These are phyloP conservation scores for Aspidapion aeneum DNA, from an alignment of 2,888 invertebrate genomes.

Conservation along the genomic window DNA sequence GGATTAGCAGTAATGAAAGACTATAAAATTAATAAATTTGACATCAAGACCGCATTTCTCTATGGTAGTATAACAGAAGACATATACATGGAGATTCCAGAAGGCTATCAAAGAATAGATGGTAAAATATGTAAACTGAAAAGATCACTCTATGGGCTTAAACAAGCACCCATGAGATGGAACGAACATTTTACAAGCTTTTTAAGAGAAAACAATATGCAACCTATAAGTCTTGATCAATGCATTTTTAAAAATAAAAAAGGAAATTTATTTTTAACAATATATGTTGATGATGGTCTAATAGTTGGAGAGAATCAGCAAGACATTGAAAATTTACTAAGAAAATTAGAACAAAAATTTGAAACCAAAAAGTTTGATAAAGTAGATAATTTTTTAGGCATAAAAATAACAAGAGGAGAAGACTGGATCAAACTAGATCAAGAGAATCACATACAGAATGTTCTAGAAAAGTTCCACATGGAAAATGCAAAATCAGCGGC, in stretches of 20 bases:
- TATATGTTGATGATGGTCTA: slow-evolving; percentile 24
- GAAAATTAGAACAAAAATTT: slow-evolving; percentile 10
- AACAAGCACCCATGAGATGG: slow-evolving; percentile 17
- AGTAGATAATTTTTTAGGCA: slow-evolving; percentile 13
- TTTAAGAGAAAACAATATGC: slow-evolving; percentile 12
- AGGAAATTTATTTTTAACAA: slow-evolving; percentile 14
- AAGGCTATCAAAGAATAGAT: slow-evolving; percentile 14
- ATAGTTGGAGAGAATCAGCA: slow-evolving; percentile 3
- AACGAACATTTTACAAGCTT: slow-evolving; percentile 14
- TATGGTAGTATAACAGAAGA: slow-evolving; percentile 21
- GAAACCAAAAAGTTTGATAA: slow-evolving; percentile 7
- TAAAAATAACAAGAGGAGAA: slow-evolving; percentile 1
- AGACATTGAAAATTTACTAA: slow-evolving; percentile 10
- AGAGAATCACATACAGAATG: slow-evolving; percentile 12
- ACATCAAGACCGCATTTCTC: slow-evolving; percentile 26
- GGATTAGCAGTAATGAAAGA: slow-evolving; percentile 15
- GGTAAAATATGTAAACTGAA: slow-evolving; percentile 18
- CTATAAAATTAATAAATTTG: slow-evolving; percentile 17
- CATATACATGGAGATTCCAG: slow-evolving; percentile 22
- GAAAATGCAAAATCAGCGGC: slow-evolving; percentile 25
- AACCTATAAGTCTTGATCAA: slow-evolving; percentile 12
- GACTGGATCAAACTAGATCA: slow-evolving; percentile 12
- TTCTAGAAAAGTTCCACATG: slow-evolving; percentile 23
- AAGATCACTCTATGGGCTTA: slow-evolving; percentile 22
- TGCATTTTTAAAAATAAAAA: slow-evolving; percentile 19